A percentile compares a stretch with the other conserved stretches of the same genome.
phyloP scores from a whole-genome alignment of 2,797 vertebrate species.

The Sternarchorhynchus goeldii region DNA sequence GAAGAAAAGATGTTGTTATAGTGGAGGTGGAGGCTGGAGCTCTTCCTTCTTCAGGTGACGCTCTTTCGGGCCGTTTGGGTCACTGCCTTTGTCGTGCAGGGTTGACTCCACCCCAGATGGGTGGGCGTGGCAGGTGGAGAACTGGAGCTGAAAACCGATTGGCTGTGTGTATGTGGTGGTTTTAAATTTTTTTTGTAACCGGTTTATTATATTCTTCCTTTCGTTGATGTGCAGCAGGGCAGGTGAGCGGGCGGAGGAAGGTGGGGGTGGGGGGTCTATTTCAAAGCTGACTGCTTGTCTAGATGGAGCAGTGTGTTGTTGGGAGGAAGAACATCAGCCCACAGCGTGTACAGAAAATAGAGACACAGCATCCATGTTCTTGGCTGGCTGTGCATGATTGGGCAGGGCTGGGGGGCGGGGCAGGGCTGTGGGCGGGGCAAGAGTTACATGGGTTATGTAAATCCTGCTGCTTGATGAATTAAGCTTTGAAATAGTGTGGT shows the following conservation, averaged over 20 bases:
- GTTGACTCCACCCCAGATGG: too few relatives aligned
- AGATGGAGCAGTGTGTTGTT: conserved; percentile 43
- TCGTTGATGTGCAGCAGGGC: conserved; percentile 9
- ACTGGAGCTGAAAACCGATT: not conserved
- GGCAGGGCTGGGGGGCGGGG: not conserved
- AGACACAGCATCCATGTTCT: conserved; percentile 4
- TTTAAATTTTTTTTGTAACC: not conserved
- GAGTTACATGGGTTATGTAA: conserved; percentile 33
- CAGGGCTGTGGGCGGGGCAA: conserved; percentile 12
- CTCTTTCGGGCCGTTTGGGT: not conserved
- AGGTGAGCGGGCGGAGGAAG: conserved; percentile 18
- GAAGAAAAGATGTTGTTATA: not conserved
- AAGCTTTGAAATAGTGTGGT: conserved; percentile 14
- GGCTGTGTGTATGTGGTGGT: not conserved
- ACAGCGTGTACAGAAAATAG: not conserved
- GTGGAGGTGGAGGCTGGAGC: not conserved
- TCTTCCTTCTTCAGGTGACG: not conserved
- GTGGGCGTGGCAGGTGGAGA: not conserved
- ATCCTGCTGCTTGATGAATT: conserved; percentile 42
- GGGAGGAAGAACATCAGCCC: conserved; percentile 24
- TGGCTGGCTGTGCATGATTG: conserved; percentile 1
- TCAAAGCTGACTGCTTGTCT: conserved; percentile 48
- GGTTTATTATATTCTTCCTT: not conserved
- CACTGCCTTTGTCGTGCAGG: not conserved
- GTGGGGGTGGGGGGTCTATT: conserved; percentile 32